These are phyloP conservation scores for Latrodectus elegans DNA, from an alignment of 2,888 invertebrate genomes.

Conservation along the genomic window DNA sequence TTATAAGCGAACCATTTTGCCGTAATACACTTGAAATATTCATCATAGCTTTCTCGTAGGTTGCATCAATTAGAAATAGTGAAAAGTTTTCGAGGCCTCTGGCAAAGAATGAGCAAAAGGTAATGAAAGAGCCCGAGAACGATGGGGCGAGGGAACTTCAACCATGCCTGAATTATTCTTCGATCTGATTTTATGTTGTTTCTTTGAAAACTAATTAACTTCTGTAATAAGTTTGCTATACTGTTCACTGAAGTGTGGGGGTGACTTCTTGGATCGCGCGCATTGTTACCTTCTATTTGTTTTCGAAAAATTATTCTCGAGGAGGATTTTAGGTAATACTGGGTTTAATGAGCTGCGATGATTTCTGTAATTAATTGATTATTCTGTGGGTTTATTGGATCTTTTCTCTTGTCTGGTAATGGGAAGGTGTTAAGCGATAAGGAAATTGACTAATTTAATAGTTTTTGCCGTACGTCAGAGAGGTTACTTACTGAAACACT, in stretches of 20 bases:
- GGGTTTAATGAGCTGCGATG: slow-evolving; percentile 61
- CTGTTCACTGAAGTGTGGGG: slow-evolving; percentile 41
- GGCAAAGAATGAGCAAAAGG: slow-evolving; percentile 53
- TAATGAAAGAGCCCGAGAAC: slow-evolving; percentile 51
- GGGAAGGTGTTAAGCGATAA: slow-evolving; percentile 57
- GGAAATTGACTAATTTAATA: slow-evolving; percentile 7
- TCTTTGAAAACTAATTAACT: slow-evolving; percentile 66
- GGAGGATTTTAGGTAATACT: slow-evolving; percentile 59
- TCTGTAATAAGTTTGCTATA: slow-evolving; percentile 60
- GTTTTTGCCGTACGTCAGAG: slow-evolving; percentile 12
- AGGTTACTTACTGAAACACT: too few species aligned
- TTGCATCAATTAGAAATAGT: slow-evolving; percentile 55
- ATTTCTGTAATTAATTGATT: slow-evolving; percentile 64
- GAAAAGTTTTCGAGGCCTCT: slow-evolving; percentile 47
- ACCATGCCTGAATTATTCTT: slow-evolving; percentile 46
- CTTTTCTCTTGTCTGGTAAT: slow-evolving; percentile 29
- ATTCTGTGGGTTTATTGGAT: slow-evolving; percentile 35
- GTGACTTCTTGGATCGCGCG: slow-evolving; percentile 27
- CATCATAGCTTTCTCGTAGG: slow-evolving; percentile 44
- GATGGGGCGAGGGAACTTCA: slow-evolving; percentile 14
- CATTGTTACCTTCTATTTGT: slow-evolving; percentile 50
- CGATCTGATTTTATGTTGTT: slow-evolving; percentile 64
- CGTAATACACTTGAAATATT: slow-evolving; percentile 63
- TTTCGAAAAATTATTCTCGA: slow-evolving; percentile 53
- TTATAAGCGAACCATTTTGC: slow-evolving; percentile 60